These are phyloP conservation scores for Rhincodon typus DNA, from an alignment of 2,797 vertebrate species.

Conservation along the genomic window DNA sequence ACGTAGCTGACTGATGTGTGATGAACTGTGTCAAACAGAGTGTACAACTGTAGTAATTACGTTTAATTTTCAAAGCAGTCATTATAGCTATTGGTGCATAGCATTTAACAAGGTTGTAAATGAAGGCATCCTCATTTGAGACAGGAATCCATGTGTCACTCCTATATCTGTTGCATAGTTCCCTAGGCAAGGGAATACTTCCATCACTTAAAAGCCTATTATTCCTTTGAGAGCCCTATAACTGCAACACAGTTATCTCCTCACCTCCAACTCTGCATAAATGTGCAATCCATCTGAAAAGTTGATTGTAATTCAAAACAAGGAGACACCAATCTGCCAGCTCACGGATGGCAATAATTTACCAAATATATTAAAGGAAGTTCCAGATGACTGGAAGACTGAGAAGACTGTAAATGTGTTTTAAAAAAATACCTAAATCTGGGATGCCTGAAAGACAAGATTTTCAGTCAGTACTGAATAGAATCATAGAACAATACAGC, in stretches of 20 bases:
- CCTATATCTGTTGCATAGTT: neutral
- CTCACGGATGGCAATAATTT: neutral
- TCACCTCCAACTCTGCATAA: neutral
- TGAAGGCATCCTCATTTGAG: neutral
- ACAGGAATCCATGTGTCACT: neutral
- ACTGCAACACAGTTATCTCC: neutral
- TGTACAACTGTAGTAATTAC: neutral
- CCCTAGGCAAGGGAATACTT: neutral
- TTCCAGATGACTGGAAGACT: neutral
- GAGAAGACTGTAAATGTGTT: neutral
- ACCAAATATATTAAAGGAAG: neutral
- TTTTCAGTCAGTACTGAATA: neutral
- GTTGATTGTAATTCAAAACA: neutral
- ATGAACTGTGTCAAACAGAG: neutral
- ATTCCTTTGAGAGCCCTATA: neutral
- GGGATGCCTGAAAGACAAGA: neutral
- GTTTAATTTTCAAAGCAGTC: constrained; percentile 8
- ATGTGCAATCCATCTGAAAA: neutral
- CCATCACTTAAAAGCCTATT: neutral
- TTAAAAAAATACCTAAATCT: neutral
- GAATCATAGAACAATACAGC: no score
- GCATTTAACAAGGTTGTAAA: neutral
- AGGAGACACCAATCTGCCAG: neutral
- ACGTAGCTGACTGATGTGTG: neutral
- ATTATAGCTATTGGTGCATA: neutral